Percentiles rank a stretch among this genome's conserved stretches.
Conservation (phyloP, 2,888 invertebrate species). For the Anorthoa munda region DNA sequence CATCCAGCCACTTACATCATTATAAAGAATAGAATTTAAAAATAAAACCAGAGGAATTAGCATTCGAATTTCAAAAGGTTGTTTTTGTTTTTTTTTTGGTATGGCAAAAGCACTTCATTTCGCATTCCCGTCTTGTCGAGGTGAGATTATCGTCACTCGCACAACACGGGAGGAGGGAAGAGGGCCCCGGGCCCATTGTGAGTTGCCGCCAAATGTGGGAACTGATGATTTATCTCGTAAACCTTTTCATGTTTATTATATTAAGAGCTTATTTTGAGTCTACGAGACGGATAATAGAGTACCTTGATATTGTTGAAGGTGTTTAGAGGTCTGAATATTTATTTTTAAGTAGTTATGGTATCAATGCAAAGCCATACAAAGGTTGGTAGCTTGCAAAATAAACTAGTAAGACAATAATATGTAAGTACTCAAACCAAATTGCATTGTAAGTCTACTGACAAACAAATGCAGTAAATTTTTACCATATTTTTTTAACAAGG, state of each 20-base stretch:
- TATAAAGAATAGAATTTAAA: conserved; percentile 70
- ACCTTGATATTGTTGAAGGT: conserved; percentile 46
- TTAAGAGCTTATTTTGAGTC: conserved; percentile 69
- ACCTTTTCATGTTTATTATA: conserved; percentile 73
- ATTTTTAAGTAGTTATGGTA: background rate
- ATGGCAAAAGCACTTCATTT: conserved; percentile 65
- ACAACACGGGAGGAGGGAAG: conserved; percentile 74
- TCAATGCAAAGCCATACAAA: background rate
- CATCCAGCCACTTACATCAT: conserved; percentile 81
- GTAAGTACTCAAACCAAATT: background rate
- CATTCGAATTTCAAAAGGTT: conserved; percentile 67
- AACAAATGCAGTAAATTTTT: no score
- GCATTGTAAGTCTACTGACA: no score
- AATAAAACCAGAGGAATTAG: conserved; percentile 66
- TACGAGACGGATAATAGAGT: conserved; percentile 50
- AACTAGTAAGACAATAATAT: background rate
- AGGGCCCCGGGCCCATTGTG: conserved; percentile 70
- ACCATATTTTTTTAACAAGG: background rate
- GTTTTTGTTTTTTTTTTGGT: conserved; percentile 58
- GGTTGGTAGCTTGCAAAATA: background rate
- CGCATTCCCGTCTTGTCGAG: conserved; percentile 70
- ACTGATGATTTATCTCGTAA: conserved; percentile 78
- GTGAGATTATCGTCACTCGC: conserved; percentile 85
- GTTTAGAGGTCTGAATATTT: background rate
- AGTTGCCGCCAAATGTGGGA: conserved; percentile 79